phyloP scores from a whole-genome alignment of 2,113 vertebrate species.

The Onychostruthus taczanowskii region DNA sequence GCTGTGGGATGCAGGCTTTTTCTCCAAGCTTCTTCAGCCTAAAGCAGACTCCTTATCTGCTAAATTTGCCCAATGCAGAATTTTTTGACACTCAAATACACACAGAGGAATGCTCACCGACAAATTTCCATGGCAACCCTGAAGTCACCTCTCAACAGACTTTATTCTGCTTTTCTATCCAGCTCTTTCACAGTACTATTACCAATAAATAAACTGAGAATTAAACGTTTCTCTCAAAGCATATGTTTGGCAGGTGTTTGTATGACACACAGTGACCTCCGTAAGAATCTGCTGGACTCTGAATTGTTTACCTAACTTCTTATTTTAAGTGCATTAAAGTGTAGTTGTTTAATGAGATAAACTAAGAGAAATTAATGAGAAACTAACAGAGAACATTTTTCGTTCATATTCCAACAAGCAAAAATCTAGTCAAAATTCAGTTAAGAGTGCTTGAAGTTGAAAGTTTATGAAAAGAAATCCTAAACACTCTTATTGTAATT shows the following conservation, averaged over 20 bases:
- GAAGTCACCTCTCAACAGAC: constrained; percentile 7
- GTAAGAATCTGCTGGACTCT: not conserved
- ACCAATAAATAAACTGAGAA: not conserved
- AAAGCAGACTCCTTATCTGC: constrained; percentile 7
- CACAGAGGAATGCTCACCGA: not conserved
- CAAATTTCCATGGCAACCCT: constrained; percentile 57
- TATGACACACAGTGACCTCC: not conserved
- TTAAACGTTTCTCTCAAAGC: not conserved
- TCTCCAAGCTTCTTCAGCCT: constrained; percentile 2
- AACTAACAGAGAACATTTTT: not conserved
- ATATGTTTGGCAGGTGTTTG: not conserved
- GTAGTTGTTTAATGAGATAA: not conserved
- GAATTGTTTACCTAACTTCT: not conserved
- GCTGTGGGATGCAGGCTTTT: not conserved
- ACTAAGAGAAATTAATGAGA: not conserved
- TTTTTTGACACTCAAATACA: not conserved
- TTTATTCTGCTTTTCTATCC: constrained; percentile 34
- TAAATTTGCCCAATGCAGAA: not conserved
- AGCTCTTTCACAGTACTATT: not conserved
- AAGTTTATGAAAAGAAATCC: not conserved
- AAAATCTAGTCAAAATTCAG: not conserved
- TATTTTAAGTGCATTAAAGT: not conserved
- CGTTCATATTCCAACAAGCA: not conserved
- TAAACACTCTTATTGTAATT: not conserved
- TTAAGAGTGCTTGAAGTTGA: not conserved